Evolutionary conservation across 2,113 vertebrate genomes (phyloP).

Genomic region (Neolamprologus longior): DNA sequence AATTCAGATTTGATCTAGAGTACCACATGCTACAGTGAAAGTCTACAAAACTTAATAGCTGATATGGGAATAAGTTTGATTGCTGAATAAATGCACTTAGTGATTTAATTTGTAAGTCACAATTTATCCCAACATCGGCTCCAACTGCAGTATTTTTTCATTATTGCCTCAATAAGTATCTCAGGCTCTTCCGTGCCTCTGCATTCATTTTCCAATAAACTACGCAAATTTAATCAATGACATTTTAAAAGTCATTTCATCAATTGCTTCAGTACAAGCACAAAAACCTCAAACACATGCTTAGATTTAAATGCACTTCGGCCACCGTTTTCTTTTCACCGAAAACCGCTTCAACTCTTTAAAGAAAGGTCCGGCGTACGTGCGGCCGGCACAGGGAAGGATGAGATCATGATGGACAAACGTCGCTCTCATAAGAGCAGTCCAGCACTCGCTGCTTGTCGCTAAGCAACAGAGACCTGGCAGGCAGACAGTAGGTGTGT

Average conservation of each 20-base stretch:
- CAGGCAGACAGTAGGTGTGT: constrained; percentile 74
- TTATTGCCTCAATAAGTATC: neutral
- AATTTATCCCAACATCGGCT: neutral
- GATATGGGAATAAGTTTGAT: neutral
- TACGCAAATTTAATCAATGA: neutral
- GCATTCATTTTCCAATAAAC: neutral
- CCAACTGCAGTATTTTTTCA: neutral
- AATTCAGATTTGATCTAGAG: neutral
- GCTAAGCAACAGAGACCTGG: constrained; percentile 78
- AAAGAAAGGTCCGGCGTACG: neutral
- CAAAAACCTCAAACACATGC: neutral
- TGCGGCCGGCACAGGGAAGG: neutral
- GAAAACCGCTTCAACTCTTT: neutral
- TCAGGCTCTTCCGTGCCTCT: neutral
- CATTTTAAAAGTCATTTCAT: neutral
- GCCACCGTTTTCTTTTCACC: neutral
- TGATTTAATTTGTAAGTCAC: neutral
- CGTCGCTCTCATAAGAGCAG: constrained; percentile 70
- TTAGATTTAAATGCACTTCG: neutral
- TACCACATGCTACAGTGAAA: neutral
- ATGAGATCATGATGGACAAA: constrained; percentile 69
- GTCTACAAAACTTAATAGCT: neutral
- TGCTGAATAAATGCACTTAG: neutral
- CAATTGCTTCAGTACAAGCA: neutral
- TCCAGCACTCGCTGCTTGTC: constrained; percentile 65